Evolutionary conservation across 2,888 invertebrate species (phyloP).

Genomic region (Siphlonurus alternatus): DNA sequence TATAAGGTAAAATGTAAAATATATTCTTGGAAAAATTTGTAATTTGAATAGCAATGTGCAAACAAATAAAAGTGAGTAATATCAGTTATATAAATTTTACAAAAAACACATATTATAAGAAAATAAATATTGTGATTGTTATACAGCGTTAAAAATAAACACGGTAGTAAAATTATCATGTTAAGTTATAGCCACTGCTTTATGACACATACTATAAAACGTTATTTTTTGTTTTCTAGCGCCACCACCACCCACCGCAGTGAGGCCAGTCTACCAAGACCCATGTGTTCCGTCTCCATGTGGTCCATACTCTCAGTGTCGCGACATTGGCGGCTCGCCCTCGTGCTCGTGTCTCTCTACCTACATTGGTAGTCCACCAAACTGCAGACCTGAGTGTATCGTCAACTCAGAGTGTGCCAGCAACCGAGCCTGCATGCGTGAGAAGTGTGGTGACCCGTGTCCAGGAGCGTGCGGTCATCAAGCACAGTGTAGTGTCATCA

Average conservation of each 20-base stretch:
- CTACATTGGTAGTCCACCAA: constrained; percentile 30
- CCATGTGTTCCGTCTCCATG: constrained; percentile 23
- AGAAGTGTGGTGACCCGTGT: constrained; percentile 24
- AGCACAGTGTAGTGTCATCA: constrained; percentile 22
- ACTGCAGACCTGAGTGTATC: constrained; percentile 29
- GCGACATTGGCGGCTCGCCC: constrained; percentile 28
- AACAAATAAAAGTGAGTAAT: no score
- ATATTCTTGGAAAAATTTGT: no score
- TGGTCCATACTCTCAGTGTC: constrained; percentile 28
- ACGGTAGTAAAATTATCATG: no score
- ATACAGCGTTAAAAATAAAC: no score
- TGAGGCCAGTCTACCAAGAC: constrained; percentile 14
- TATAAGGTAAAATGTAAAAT: no score
- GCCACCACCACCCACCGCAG: constrained; percentile 13
- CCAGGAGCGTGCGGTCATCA: constrained; percentile 22
- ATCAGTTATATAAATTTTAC: no score
- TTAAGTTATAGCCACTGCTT: no score
- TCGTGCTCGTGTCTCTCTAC: constrained; percentile 34
- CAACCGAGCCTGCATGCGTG: constrained; percentile 25
- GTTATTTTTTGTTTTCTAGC: constrained; percentile 12
- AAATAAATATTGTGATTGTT: no score
- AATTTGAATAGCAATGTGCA: no score
- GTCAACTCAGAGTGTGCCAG: constrained; percentile 28
- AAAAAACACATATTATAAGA: no score
- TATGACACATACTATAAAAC: no score